Base-by-base conservation (phyloP, 1,140 invertebrate genomes). In the Rhagoletis zephyria region DNA sequence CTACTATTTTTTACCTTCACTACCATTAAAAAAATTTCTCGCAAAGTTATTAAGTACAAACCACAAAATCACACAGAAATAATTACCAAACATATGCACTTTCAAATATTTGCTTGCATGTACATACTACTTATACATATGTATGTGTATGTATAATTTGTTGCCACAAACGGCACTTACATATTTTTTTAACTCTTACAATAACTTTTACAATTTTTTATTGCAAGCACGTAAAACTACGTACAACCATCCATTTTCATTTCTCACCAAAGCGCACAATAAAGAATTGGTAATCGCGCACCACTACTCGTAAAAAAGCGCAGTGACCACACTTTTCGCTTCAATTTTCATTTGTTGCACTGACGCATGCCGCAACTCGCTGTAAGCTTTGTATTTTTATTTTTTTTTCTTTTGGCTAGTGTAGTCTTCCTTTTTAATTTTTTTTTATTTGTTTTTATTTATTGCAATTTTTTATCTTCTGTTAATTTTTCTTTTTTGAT, bases 291-390 rank as follows among this genome's bases (percentile, higher is more conserved):
- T 14, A 74, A 16, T 74, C 4, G 67, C 14, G 40, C 12, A 42
- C 4, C 6, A 64, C 9, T 14, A 64, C 9, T 14, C 16, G 63
- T 14, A 19, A 81, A 81, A 77, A 81, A 81, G 74, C 7, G 51
- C 74, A 59, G 7, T 56, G n/a, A 81, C 74, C 74, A 42, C 74
- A 81, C 74, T 74, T 74, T 74, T 74, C 67, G 67, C 42, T 81
- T 81, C 74, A 81, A 81, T 81, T 81, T 81, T 81, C 74, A 81
- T 81, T 81, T 81, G 74, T 56, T 56, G 70, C 45, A 77, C 48
- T 77, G 70, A 70, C 7, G 70, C 40, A 74, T 74, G 70, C 70
- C 70, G 48, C 70, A 59, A 30, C 48, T 81, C 74, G 56, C 14
- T 12, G 74, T 19, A 9, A 5, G 16, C n/a, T 48, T 7, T 56